Base-by-base conservation (phyloP, 2,113 vertebrate species). In the Pituophis catenifer region DNA sequence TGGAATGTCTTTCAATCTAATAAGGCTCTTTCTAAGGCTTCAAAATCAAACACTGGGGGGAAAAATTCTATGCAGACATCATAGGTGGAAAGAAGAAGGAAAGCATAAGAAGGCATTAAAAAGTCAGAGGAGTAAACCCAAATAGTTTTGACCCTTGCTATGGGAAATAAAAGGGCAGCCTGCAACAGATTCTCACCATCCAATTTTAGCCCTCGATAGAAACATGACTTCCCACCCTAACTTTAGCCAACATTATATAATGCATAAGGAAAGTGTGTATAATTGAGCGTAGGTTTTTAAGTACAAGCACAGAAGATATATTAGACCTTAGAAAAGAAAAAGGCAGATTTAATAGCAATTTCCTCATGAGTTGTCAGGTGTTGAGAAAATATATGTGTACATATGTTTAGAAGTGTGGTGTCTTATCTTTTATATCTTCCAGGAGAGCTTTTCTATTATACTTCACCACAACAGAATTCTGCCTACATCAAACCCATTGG, bases 261-360 rank as follows among this genome's bases (percentile, higher is more conserved):
- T 90, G 93, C 75, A 94, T 53, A 58, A 2, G 81, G 85, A 7
- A 54, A 7, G 54, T 1, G 59, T 8, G 81, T 26, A 88, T 92
- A 90, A 2, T 89, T 33, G n/a, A 95, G 38, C 11, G 53, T 1
- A 1, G 92, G 5, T 89, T 90, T 89, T 54, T 33, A 87, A 23
- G n/a, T 89, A n/a, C 75, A 94, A 92, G 95, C 75, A n/a, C 2
- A 21, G 33, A 62, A 91, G 53, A 29, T 91, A 58, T 50, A 8
- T 88, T 48, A 52, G 17, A 5, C 23, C 0, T 24, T 15, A 33
- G 29, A 92, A 89, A 92, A 89, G 26, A 75, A 57, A 54, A 24
- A 19, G 15, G 3, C 38, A 62, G 26, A n/a, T 53, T 87, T 29
- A 55, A 48, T 26, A 15, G 3, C 33, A 6, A 3, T 57, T 88